Evolutionary conservation across 2,113 vertebrate species (phyloP).

Genomic region (Chionodraco myersi): DNA sequence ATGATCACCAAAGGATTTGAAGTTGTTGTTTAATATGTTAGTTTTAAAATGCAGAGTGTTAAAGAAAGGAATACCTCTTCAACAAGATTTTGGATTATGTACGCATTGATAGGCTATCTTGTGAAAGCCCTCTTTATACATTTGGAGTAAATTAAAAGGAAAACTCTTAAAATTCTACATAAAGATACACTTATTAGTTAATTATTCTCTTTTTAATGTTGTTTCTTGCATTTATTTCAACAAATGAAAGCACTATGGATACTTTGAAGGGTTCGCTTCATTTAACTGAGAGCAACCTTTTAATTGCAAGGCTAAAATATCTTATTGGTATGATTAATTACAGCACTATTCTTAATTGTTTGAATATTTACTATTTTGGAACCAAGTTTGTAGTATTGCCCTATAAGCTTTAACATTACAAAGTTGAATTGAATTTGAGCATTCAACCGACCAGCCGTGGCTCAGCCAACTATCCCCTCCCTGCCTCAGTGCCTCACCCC

Average conservation of each 20-base stretch:
- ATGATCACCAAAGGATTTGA: constrained; percentile 2
- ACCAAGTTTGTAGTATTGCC: neutral
- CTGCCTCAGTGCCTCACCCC: neutral
- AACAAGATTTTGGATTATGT: neutral
- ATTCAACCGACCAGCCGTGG: neutral
- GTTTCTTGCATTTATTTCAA: neutral
- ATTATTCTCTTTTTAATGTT: neutral
- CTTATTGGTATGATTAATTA: no score
- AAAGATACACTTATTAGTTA: neutral
- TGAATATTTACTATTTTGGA: no score
- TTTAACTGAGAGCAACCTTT: neutral
- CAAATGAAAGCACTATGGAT: neutral
- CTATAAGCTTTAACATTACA: neutral
- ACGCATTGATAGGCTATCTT: neutral
- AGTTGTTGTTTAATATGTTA: neutral
- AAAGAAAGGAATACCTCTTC: neutral
- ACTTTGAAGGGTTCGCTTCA: neutral
- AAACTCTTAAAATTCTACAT: no score
- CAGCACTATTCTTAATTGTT: no score
- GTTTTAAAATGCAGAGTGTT: neutral
- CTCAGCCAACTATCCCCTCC: neutral
- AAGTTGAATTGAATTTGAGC: neutral
- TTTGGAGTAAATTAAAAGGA: no score
- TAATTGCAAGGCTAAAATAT: no score
- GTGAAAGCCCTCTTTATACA: neutral